A percentile compares a stretch with the other conserved stretches of the same genome.
phyloP scores from a whole-genome alignment of 2,113 vertebrate genomes.

The Petaurus breviceps region DNA sequence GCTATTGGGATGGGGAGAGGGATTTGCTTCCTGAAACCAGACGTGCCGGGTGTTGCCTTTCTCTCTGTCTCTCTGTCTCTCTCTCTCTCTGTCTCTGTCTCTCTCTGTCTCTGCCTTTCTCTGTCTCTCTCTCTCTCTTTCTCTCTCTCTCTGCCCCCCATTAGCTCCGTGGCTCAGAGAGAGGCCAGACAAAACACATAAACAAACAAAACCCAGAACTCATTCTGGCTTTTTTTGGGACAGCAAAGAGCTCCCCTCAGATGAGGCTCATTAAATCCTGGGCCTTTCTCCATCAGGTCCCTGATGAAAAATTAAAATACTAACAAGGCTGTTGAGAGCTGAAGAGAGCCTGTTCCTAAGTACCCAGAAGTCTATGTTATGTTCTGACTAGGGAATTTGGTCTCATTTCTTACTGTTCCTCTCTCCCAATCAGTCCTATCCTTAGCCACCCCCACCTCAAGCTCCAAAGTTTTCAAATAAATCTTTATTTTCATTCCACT shows the following conservation, averaged over 20 bases:
- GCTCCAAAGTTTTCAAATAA: neutral
- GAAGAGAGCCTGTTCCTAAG: neutral
- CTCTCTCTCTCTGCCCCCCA: neutral
- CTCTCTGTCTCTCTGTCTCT: neutral
- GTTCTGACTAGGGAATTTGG: neutral
- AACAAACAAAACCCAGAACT: slow-evolving; percentile 2
- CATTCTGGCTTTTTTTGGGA: neutral
- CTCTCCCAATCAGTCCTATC: neutral
- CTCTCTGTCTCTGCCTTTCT: neutral
- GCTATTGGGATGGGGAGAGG: slow-evolving; percentile 47
- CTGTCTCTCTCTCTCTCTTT: too few relatives aligned
- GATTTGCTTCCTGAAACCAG: slow-evolving; percentile 62
- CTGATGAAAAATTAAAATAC: slow-evolving; percentile 9
- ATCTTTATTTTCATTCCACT: slow-evolving; percentile 35
- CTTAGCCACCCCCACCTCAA: slow-evolving; percentile 1
- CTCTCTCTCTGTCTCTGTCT: neutral
- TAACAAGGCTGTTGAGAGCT: neutral
- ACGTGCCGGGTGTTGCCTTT: neutral
- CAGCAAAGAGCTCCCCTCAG: neutral
- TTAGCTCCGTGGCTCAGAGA: slow-evolving; percentile 33
- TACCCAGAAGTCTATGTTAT: neutral
- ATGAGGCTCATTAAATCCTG: neutral
- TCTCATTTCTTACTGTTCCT: neutral
- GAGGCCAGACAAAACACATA: slow-evolving; percentile 35
- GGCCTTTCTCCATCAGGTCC: slow-evolving; percentile 21